Base-by-base conservation (phyloP, 2,888 invertebrate species). In the Epicampocera succincta region DNA sequence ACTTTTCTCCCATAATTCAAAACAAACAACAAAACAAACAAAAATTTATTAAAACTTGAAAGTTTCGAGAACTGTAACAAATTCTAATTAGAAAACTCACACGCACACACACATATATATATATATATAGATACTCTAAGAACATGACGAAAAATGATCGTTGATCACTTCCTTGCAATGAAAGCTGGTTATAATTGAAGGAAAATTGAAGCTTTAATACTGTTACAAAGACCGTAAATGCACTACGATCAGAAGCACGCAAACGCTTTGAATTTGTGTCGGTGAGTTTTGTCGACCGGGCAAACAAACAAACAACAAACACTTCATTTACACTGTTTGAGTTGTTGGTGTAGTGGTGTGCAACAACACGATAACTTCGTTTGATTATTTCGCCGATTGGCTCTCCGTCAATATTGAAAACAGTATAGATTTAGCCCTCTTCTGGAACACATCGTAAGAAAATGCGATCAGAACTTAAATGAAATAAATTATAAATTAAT, bases 341-440 rank as follows among this genome's bases (percentile, higher is more conserved):
- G 38, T 54, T 54, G 44, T 66, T 44, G 44, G n/a, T 69, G 38
- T 66, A 19, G n/a, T 54, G 61, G 65, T 46, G n/a, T 56, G 42
- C 60, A 56, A 46, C n/a, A 69, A 71, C 58, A 56, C 77, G 68
- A 65, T 73, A 82, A 82, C 81, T 82, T 82, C 81, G 81, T 65
- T 77, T 56, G 15, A 17, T 25, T 58, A 21, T 73, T 40, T 48
- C 17, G 44, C 52, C 68, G 60, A 71, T 73, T 79, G 72, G 72
- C 78, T 60, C 74, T 82, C 82, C 11, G 54, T 66, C 65, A 71
- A 74, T 74, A 71, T 46, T 60, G 69, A 61, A 69, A 74, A 48
- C 78, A 82, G 82, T 82, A 74, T 82, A 71, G 78, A 78, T 75
- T 82, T 82, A 71, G 82, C 78, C 82, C 82, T 82, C 82, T 66